A percentile compares a stretch with the other conserved stretches of the same genome.
Conservation (phyloP, 2,797 vertebrate species). For the Oreonectes daqikongensis region DNA sequence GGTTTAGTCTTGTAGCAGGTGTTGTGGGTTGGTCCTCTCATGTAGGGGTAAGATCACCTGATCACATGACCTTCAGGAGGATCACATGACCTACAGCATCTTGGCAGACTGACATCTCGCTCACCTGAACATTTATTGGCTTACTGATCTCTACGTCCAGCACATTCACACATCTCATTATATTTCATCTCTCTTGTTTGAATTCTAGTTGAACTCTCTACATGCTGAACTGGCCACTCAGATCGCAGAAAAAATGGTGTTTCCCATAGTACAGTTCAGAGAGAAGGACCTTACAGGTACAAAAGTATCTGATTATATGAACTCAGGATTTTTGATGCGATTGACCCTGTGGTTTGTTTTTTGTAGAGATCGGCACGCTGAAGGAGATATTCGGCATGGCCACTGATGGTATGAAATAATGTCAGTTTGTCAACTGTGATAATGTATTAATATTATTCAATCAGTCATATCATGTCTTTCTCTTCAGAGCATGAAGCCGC, state of each 20-base stretch:
- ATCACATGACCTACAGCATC: constrained; percentile 7
- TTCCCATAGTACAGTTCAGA: constrained; percentile 94
- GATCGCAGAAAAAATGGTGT: constrained; percentile 94
- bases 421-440: neutral
- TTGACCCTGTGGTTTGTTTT: constrained; percentile 24
- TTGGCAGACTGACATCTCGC: neutral
- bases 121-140: neutral
- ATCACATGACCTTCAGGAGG: neutral
- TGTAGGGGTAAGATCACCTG: neutral
- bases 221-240: constrained; percentile 91
- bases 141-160: neutral
- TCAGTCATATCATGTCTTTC: neutral
- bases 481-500: constrained; percentile 90
- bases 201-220: constrained; percentile 87
- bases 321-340: neutral
- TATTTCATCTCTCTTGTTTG: neutral
- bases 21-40: neutral
- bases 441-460: neutral
- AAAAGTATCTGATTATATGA: neutral
- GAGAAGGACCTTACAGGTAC: constrained; percentile 98
- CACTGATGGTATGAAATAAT: constrained; percentile 83
- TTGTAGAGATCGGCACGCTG: constrained; percentile 94
- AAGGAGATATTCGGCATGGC: constrained; percentile 96
- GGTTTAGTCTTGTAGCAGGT: neutral
- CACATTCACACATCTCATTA: no score